These are phyloP conservation scores for Prinia subflava DNA, from an alignment of 2,113 vertebrate genomes.

Conservation along the genomic window DNA sequence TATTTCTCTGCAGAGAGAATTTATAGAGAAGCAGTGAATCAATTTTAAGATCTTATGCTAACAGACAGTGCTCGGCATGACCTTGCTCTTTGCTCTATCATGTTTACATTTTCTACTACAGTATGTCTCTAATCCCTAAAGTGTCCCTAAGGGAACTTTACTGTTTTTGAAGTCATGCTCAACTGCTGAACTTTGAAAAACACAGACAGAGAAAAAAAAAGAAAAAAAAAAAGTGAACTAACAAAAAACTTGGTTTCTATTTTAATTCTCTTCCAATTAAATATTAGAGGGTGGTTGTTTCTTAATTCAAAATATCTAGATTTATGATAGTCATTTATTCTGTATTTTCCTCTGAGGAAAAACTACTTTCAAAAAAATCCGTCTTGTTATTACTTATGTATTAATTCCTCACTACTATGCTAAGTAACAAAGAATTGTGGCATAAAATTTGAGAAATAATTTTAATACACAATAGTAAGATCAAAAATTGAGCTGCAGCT, in stretches of 20 bases:
- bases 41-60: slow-evolving; percentile 65
- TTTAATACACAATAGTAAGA: neutral
- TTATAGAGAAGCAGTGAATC: slow-evolving; percentile 63
- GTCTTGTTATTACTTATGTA: neutral
- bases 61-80: slow-evolving; percentile 58
- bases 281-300: neutral
- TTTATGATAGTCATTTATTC: neutral
- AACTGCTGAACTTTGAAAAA: slow-evolving; percentile 47
- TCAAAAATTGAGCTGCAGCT: neutral
- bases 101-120: slow-evolving; percentile 70
- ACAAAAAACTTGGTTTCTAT: neutral
- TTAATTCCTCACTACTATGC: neutral
- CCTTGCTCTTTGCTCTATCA: slow-evolving; percentile 62
- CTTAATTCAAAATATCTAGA: neutral
- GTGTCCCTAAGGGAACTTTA: slow-evolving; percentile 59
- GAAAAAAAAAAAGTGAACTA: neutral
- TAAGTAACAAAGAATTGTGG: neutral
- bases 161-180: slow-evolving; percentile 49
- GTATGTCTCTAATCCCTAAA: slow-evolving; percentile 61
- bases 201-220: neutral
- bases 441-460: neutral
- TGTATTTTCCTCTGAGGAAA: neutral
- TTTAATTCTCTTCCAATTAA: neutral
- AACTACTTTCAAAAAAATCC: neutral
- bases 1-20: slow-evolving; percentile 40